These are phyloP conservation scores for Neopipo cinnamomea DNA, from an alignment of 2,113 vertebrate genomes.

Conservation along the genomic window DNA sequence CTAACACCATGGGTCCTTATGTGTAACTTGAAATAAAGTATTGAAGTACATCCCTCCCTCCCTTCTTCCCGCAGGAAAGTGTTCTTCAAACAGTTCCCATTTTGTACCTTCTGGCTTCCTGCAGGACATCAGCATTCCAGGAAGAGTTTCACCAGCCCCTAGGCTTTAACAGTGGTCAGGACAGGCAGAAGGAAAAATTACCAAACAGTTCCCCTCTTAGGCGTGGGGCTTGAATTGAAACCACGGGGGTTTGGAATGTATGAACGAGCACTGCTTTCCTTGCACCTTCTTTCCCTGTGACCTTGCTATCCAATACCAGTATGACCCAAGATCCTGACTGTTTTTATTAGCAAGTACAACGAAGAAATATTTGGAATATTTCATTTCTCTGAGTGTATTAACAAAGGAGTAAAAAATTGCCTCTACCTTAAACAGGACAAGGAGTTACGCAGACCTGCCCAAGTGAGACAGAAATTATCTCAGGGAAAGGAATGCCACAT, in stretches of 20 bases:
- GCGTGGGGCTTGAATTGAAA: background rate
- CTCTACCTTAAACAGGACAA: background rate
- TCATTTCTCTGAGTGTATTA: background rate
- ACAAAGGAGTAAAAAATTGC: background rate
- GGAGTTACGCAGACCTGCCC: background rate
- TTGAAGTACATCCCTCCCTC: background rate
- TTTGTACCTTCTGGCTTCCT: background rate
- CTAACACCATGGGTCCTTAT: background rate
- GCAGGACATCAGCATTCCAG: background rate
- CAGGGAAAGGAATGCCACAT: background rate
- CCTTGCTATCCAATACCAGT: background rate
- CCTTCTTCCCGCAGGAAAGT: background rate
- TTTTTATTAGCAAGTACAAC: background rate
- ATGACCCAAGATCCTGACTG: background rate
- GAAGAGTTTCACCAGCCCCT: background rate
- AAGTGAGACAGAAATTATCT: background rate
- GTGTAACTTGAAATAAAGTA: background rate
- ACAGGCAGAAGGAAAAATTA: background rate
- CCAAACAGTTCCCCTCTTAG: background rate
- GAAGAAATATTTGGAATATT: slow-evolving; percentile 19
- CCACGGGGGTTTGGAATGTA: background rate
- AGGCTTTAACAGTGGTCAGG: background rate
- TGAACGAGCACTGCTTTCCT: background rate
- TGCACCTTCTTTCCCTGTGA: background rate
- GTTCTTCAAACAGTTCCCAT: background rate